Conservation (phyloP, 2,113 vertebrate genomes). For the Monarcha castaneiventris region DNA sequence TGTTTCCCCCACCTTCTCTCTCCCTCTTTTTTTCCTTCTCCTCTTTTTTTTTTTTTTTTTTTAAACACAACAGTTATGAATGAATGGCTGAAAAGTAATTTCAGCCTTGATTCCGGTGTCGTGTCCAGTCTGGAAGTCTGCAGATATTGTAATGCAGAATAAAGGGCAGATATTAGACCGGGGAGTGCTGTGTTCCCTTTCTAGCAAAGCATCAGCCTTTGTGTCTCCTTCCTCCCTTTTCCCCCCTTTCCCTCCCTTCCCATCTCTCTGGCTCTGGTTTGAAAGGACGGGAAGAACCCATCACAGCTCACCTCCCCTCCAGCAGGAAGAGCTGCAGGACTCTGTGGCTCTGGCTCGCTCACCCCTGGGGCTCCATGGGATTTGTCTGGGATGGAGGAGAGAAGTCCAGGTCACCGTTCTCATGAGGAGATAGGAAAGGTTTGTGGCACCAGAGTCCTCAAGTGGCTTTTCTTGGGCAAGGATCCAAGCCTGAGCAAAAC, state of each 20-base stretch:
- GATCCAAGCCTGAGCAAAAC: not conserved
- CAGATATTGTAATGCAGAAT: not conserved
- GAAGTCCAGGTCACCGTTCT: not conserved
- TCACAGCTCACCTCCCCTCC: not conserved
- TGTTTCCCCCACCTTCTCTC: conserved; percentile 60
- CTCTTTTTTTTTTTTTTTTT: not conserved
- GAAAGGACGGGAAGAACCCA: not conserved
- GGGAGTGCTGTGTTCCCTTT: not conserved
- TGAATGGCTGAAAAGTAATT: conserved; percentile 64
- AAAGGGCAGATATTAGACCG: conserved; percentile 10
- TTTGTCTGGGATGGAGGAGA: not conserved
- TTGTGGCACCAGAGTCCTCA: not conserved
- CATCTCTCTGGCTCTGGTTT: not conserved
- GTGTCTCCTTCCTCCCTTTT: not conserved
- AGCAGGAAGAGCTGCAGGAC: not conserved
- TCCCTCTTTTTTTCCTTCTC: not conserved
- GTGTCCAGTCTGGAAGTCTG: conserved; percentile 32
- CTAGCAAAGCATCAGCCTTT: not conserved
- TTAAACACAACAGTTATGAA: conserved; percentile 41
- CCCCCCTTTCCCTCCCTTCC: not conserved
- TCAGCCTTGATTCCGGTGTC: conserved; percentile 59
- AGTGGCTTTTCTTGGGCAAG: not conserved
- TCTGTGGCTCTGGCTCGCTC: accelerated
- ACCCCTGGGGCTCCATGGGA: not conserved
- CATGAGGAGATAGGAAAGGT: not conserved